Evolutionary conservation across 2,888 invertebrate genomes (phyloP), one percentile per base, ranked within the genome.

Genomic region (Dolichomitus sp.): DNA sequence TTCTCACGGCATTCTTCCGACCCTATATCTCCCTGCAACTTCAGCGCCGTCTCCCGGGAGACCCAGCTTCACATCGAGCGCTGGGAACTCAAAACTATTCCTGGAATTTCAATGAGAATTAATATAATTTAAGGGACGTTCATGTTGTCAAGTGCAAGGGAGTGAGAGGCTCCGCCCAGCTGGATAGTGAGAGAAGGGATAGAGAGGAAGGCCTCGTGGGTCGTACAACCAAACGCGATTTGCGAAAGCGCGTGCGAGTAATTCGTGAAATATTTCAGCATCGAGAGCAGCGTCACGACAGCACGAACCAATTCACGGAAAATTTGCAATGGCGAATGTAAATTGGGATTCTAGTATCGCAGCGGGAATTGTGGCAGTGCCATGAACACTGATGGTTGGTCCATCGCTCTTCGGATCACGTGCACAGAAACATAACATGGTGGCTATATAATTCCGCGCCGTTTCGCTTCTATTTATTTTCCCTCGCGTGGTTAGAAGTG

Each of bases 51-150:
- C 12, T 45, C 30, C n/a, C 11, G 7, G 48, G 48, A 45, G 45
- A 14, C 14, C 17, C 12, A 2, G 45, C 6, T 42, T 42, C 42
- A 12, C 17, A n/a, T 12, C 50, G 59, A 14, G 17, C 9, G 17
- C 30, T 37, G 11, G 33, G 23, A 37, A 59, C 17, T 48, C 75
- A 78, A 84, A 88, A 88, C 87, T 85, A 83, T 83, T 89, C 82
- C 81, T 76, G 83, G 86, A 89, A 88, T 89, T 86, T 88, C 86
- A 87, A 88, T 84, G 87, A 88, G 87, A 83, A 82, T 85, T 88
- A 88, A 88, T 88, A 85, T 85, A 86, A 89, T 88, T 88, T 87
- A 81, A 86, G 85, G 80, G 75, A 52, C 40, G 50, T 11, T 69
- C 54, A 37, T 37, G 63, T 52, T 69, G 70, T 54, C 65, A 70